Percentiles rank a stretch among this genome's conserved stretches.
phyloP scores from a whole-genome alignment of 23 tunicate species.

The Phallusia fumigata region DNA sequence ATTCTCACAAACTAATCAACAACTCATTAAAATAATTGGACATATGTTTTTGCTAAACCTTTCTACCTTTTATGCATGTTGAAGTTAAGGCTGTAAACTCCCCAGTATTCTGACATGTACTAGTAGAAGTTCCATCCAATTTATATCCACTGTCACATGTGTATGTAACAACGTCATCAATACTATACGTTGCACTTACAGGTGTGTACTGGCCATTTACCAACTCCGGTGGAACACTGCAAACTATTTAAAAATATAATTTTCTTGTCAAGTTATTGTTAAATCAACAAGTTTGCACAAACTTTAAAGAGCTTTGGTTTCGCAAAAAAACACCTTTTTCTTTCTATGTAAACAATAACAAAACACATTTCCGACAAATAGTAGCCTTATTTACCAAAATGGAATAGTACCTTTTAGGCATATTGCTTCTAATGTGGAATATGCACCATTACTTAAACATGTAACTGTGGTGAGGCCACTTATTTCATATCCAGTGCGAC shows the following conservation, averaged over 20 bases:
- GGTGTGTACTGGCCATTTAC: slow-evolving; percentile 22
- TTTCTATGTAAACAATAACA: neutral
- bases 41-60: neutral
- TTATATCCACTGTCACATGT: slow-evolving; percentile 21
- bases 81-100: neutral
- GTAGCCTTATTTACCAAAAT: too few species aligned
- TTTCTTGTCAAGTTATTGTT: neutral
- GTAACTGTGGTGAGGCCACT: neutral
- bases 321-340: neutral
- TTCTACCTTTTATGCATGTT: neutral
- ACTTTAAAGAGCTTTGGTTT: too few species aligned
- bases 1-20: neutral
- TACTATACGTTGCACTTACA: neutral
- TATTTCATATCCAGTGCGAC: neutral
- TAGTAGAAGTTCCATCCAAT: slow-evolving; percentile 11
- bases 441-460: neutral
- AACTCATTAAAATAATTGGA: neutral
- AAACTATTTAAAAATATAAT: neutral
- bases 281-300: neutral
- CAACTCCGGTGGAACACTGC: slow-evolving; percentile 16
- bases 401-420: slow-evolving; percentile 12
- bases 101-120: slow-evolving; percentile 13
- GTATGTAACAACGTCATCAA: slow-evolving; percentile 14
- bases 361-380: neutral
- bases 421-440: slow-evolving; percentile 7